phyloP scores from a whole-genome alignment of 2,888 invertebrate species.

The Phrixothrix hirtus region DNA sequence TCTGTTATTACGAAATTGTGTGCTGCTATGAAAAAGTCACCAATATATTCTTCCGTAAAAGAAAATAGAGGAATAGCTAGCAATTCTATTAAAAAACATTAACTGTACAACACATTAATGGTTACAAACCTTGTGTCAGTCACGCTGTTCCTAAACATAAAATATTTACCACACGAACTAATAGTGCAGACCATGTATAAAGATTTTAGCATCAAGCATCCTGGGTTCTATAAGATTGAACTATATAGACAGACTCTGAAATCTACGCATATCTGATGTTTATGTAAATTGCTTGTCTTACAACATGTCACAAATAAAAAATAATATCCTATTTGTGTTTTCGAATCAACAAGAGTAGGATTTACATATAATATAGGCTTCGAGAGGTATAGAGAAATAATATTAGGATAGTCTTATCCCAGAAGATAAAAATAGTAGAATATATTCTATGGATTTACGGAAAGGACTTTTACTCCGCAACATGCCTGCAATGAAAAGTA shows the following conservation, averaged over 20 bases:
- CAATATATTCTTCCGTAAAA: background rate
- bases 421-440: slow-evolving; percentile 2
- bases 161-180: slow-evolving; percentile 7
- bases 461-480: slow-evolving; percentile 28
- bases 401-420: background rate
- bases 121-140: too few species aligned
- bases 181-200: slow-evolving; percentile 3
- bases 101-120: background rate
- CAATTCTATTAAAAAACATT: background rate
- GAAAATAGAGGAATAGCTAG: background rate
- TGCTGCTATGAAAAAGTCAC: background rate
- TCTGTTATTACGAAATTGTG: slow-evolving; percentile 25
- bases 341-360: background rate
- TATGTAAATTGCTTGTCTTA: slow-evolving; percentile 2
- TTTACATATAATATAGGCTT: background rate
- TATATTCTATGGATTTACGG: slow-evolving; percentile 28
- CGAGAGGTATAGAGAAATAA: slow-evolving; percentile 1
- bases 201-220: slow-evolving; percentile 7
- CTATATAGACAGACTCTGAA: slow-evolving; percentile 3
- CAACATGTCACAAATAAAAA: background rate
- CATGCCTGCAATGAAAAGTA: slow-evolving; percentile 24
- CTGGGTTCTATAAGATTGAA: slow-evolving; percentile 3
- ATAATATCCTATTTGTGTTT: background rate
- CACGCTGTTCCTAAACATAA: slow-evolving; percentile 4
- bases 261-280: slow-evolving; percentile 7